Base-by-base conservation (phyloP, 2,113 vertebrate species). In the Chaetops frenatus region DNA sequence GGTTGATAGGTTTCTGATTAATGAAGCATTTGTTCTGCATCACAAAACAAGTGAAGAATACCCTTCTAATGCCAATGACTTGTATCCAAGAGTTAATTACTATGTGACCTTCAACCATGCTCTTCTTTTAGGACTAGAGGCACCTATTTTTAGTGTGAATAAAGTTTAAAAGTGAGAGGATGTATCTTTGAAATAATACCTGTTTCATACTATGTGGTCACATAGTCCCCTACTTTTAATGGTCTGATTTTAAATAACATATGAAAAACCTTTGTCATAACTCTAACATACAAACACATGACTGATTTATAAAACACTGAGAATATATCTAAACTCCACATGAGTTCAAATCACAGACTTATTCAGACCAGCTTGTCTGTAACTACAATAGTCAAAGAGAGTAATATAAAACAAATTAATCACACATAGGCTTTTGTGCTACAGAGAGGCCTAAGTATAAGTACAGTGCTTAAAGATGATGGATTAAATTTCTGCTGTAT, bases 1-100 rank as follows among this genome's bases (percentile, higher is more conserved):
- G 60, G 91, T 72, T 93, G 91, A 67, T 96, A 79, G 25, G 57
- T 86, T 96, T 96, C 92, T 96, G 94, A 98, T 96, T 97, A 98
- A 98, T 95, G 96, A 94, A 94, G 81, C 97, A 44, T 96, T 96
- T 96, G 90, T 97, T 97, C 96, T 97, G 96, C 95, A 97, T 82
- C 96, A 95, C 94, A 95, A 96, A 97, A 94, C 88, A 95, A 94
- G 11, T 84, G 80, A 97, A 95, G 85, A 97, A 97, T 88, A 95
- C 47, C 87, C 80, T 97, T 96, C 96, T 83, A 91, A 88, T 84
- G 70, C 45, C 95, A 97, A 45, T 94, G 93, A 96, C 81, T 96
- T 97, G 92, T 95, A 62, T 92, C 92, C 84, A 86, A 90, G 86
- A 97, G 72, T 92, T 98, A 96, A 98, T 97, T 95, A 92, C 57